Evolutionary conservation across 2,113 vertebrate genomes (phyloP).

Genomic region (Protobothrops mucrosquamatus): DNA sequence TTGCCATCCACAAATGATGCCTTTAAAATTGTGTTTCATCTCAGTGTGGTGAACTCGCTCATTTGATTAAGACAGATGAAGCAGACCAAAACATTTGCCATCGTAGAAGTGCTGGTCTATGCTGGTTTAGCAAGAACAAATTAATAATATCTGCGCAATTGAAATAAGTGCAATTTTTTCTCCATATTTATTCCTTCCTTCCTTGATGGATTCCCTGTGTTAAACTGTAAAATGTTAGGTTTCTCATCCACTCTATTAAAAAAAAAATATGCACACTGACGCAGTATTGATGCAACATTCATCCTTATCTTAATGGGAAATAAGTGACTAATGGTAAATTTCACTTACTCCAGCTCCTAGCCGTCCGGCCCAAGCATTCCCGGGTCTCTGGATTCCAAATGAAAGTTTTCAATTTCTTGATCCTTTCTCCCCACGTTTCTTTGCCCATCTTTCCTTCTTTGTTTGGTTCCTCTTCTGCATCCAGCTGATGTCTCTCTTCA

Average conservation of each 20-base stretch:
- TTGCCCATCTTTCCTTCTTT: constrained; percentile 47
- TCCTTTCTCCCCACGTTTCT: constrained; percentile 79
- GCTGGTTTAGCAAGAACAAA: neutral
- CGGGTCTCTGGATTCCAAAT: constrained; percentile 93
- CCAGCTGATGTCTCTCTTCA: constrained; percentile 79
- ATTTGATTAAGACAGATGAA: neutral
- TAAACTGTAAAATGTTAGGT: neutral
- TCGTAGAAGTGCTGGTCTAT: neutral
- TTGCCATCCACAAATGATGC: neutral
- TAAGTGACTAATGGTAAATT: neutral
- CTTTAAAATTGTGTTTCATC: neutral
- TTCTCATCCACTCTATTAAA: neutral
- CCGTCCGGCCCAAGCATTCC: constrained; percentile 90
- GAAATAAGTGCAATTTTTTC: neutral
- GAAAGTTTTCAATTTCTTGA: constrained; percentile 81
- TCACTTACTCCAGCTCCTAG: constrained; percentile 95
- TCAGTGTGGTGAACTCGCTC: neutral
- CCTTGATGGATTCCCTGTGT: neutral
- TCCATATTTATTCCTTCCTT: neutral
- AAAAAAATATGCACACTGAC: neutral
- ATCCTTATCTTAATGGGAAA: neutral
- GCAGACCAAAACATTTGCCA: neutral
- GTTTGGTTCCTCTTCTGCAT: constrained; percentile 67
- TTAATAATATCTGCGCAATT: neutral
- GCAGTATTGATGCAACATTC: neutral